Evolutionary conservation across 2,113 vertebrate genomes (phyloP).

Genomic region (Tretioscincus oriximinensis): DNA sequence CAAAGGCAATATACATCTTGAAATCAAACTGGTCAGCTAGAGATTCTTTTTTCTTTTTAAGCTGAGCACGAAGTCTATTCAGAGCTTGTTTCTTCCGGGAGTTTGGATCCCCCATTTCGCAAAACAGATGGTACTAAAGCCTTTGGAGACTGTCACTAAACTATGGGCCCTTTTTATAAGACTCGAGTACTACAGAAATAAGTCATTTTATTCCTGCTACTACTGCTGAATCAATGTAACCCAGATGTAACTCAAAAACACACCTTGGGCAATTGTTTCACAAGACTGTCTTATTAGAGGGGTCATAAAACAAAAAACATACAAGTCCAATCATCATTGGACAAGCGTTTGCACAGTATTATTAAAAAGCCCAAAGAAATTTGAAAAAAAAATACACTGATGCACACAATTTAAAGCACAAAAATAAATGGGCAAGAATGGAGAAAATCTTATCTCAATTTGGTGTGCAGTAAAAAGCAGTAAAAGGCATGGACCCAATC

Average conservation of each 20-base stretch:
- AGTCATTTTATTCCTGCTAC: conserved; percentile 77
- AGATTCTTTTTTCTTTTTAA: conserved; percentile 99
- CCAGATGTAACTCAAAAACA: conserved; percentile 69
- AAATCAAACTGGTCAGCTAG: conserved; percentile 99
- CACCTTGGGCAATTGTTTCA: conserved; percentile 71
- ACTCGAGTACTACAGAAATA: conserved; percentile 85
- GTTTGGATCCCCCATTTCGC: conserved; percentile 98
- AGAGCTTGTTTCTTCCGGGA: conserved; percentile 98
- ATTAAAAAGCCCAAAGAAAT: conserved; percentile 48
- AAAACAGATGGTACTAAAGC: conserved; percentile 82
- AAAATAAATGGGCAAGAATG: conserved; percentile 59
- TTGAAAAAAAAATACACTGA: conserved; percentile 61
- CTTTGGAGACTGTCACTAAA: conserved; percentile 79
- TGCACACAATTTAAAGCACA: conserved; percentile 59
- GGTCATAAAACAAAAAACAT: conserved; percentile 71
- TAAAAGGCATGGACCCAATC: conserved; percentile 71
- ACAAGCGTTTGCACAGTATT: conserved; percentile 53
- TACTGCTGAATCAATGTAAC: conserved; percentile 73
- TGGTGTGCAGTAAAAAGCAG: conserved; percentile 72
- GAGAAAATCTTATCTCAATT: conserved; percentile 65
- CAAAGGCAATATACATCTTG: conserved; percentile 99
- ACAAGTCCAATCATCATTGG: conserved; percentile 70
- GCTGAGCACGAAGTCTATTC: conserved; percentile 99
- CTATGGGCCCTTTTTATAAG: conserved; percentile 80
- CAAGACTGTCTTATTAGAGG: conserved; percentile 68